phyloP scores from a whole-genome alignment of 1,140 invertebrate genomes.

The Heterodera carotae region DNA sequence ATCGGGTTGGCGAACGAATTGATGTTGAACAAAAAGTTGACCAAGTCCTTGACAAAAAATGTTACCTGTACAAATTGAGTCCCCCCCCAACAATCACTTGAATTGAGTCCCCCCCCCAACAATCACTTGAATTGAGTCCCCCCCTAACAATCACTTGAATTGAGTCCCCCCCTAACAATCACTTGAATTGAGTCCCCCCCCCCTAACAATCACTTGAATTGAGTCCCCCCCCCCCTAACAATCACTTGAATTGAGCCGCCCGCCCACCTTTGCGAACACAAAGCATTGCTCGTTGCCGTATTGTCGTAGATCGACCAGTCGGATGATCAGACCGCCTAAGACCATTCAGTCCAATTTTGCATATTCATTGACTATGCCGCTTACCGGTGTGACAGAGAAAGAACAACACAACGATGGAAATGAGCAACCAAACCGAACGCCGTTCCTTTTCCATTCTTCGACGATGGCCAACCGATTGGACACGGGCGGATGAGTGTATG shows the following conservation, averaged over 20 bases:
- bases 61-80: too few species aligned
- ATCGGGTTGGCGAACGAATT: conserved; percentile 64
- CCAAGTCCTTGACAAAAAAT: conserved; percentile 58
- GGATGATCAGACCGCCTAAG: conserved; percentile 61
- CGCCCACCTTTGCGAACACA: conserved; percentile 51
- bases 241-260: background rate
- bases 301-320: conserved; percentile 53
- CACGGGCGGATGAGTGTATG: conserved; percentile 41
- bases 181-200: background rate
- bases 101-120: background rate
- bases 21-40: conserved; percentile 62
- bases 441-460: conserved; percentile 54
- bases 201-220: too few species aligned
- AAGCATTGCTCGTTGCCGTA: conserved; percentile 55
- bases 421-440: conserved; percentile 58
- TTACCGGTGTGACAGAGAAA: conserved; percentile 62
- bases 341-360: too few species aligned
- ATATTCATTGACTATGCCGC: background rate
- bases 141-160: too few species aligned
- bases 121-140: conserved; percentile 3
- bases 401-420: conserved; percentile 61
- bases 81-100: too few species aligned
- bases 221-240: background rate
- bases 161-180: too few species aligned
- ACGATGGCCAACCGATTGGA: conserved; percentile 53